Percentiles rank a stretch among this genome's conserved stretches.
phyloP scores from a whole-genome alignment of 1,140 invertebrate genomes.

The Cydia splendana region DNA sequence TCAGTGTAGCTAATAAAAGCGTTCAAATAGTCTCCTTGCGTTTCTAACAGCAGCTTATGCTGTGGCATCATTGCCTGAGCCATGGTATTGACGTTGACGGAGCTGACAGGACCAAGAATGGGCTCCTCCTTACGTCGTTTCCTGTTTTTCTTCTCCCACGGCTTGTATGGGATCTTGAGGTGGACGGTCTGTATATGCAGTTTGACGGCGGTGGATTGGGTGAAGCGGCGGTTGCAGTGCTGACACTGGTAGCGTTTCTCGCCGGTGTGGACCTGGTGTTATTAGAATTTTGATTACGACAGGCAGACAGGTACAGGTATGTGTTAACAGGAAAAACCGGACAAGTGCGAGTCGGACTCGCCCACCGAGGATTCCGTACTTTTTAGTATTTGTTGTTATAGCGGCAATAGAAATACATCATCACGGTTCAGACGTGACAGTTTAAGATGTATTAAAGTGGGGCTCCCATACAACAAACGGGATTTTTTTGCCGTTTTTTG shows the following conservation, averaged over 20 bases:
- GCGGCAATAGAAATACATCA: too few relatives aligned
- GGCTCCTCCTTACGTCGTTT: conserved; percentile 58
- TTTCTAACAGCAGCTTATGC: conserved; percentile 44
- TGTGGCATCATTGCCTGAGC: conserved; percentile 35
- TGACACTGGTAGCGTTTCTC: conserved; percentile 71
- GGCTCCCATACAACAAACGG: too few relatives aligned
- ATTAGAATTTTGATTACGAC: too few relatives aligned
- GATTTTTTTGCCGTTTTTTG: too few relatives aligned
- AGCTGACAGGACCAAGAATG: conserved; percentile 6
- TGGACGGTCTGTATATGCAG: conserved; percentile 74
- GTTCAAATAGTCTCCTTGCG: conserved; percentile 63
- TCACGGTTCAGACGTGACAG: too few relatives aligned
- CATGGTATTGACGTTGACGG: conserved; percentile 20
- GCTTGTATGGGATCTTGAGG: conserved; percentile 72
- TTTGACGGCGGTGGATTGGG: conserved; percentile 69
- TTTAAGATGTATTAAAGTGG: too few relatives aligned
- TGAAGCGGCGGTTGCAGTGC: conserved; percentile 70
- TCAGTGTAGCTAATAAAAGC: conserved; percentile 67
- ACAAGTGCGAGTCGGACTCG: too few relatives aligned
- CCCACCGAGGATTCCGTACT: too few relatives aligned
- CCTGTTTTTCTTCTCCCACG: conserved; percentile 73
- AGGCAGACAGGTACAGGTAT: too few relatives aligned
- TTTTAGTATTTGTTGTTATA: too few relatives aligned
- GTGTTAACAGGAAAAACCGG: too few relatives aligned
- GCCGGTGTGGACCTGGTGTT: conserved; percentile 62